A percentile compares a stretch with the other conserved stretches of the same genome.
Conservation (phyloP, 2,113 vertebrate genomes). For the Meriones unguiculatus region DNA sequence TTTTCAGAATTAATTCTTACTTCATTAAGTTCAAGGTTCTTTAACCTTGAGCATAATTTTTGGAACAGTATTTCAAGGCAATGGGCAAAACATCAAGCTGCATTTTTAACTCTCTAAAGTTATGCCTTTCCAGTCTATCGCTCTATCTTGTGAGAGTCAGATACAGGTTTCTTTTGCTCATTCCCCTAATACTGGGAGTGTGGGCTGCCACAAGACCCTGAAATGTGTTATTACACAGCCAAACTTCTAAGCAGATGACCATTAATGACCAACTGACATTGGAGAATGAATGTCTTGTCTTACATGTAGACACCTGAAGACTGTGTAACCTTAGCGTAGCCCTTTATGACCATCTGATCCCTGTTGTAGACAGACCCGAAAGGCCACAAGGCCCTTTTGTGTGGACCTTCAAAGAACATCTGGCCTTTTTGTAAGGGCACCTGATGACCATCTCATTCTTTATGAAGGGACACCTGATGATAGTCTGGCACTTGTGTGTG, state of each 20-base stretch:
- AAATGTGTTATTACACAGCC: not conserved
- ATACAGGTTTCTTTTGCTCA: not conserved
- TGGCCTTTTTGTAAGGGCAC: not conserved
- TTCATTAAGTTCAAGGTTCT: not conserved
- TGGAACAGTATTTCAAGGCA: slow-evolving; percentile 4
- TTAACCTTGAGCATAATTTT: not conserved
- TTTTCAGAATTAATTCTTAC: not conserved
- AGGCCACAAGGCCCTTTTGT: not conserved
- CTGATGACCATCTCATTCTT: not conserved
- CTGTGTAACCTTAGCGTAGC: not conserved
- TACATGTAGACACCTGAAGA: not conserved
- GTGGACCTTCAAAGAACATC: not conserved
- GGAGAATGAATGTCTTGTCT: not conserved
- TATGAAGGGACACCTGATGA: not conserved
- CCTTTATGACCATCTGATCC: not conserved
- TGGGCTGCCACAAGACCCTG: not conserved
- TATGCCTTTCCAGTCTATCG: not conserved
- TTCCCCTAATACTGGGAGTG: not conserved
- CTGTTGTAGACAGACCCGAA: not conserved
- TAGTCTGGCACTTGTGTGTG: no score
- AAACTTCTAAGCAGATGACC: not conserved
- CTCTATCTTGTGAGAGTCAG: not conserved
- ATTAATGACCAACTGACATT: not conserved
- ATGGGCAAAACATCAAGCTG: slow-evolving; percentile 7
- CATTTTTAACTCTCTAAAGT: not conserved